Percentiles rank a stretch among this genome's conserved stretches.
These are phyloP conservation scores for Drosophila funebris DNA, from an alignment of 1,140 invertebrate species.

Conservation along the genomic window DNA sequence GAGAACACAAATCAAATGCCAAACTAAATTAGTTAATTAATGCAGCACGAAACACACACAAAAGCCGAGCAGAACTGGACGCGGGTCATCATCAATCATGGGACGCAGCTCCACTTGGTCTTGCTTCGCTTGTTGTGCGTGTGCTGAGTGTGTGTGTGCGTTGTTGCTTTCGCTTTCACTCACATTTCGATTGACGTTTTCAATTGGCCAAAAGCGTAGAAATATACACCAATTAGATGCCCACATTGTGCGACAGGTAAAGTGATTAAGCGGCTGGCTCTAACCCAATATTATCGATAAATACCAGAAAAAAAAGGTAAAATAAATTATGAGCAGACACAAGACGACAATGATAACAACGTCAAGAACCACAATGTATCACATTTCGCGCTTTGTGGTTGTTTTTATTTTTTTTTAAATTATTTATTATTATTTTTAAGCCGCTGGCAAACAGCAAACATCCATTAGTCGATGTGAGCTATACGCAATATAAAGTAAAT, in stretches of 20 bases:
- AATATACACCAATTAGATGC: constrained; percentile 75
- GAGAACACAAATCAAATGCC: constrained; percentile 56
- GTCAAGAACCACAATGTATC: constrained; percentile 59
- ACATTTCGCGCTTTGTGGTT: constrained; percentile 71
- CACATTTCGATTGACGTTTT: constrained; percentile 57
- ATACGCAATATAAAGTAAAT: constrained; percentile 16
- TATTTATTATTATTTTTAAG: constrained; percentile 51
- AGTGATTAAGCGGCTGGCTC: constrained; percentile 62
- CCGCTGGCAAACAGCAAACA: constrained; percentile 64
- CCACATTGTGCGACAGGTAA: constrained; percentile 60
- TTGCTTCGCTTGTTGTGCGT: constrained; percentile 29
- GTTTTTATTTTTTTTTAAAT: constrained; percentile 22
- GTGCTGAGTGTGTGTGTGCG: constrained; percentile 36
- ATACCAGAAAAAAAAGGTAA: constrained; percentile 46
- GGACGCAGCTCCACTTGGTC: constrained; percentile 17
- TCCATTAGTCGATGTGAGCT: constrained; percentile 61
- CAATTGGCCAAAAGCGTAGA: constrained; percentile 58
- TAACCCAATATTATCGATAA: constrained; percentile 70
- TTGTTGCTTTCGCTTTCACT: constrained; percentile 64
- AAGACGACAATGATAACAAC: constrained; percentile 29
- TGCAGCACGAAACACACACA: constrained; percentile 55
- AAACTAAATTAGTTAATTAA: constrained; percentile 81
- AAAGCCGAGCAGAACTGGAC: constrained; percentile 32
- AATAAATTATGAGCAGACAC: constrained; percentile 67
- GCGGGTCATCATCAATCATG: constrained; percentile 73